These are phyloP conservation scores for Pegoplata infirma DNA, from an alignment of 2,888 invertebrate species.

Conservation along the genomic window DNA sequence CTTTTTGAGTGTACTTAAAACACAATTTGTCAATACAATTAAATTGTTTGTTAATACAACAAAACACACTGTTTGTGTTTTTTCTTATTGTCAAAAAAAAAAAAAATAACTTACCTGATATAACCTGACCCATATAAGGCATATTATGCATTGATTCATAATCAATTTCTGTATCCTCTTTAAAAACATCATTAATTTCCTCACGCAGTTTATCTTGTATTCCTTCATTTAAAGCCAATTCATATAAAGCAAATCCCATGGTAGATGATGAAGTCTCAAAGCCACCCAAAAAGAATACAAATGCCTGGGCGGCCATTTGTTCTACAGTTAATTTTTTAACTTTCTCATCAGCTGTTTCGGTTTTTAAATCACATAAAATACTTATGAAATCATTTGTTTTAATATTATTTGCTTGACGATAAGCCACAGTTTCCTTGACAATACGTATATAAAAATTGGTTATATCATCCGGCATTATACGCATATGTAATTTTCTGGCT, in stretches of 20 bases:
- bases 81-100: too few relatives aligned
- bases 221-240: slow-evolving; percentile 72
- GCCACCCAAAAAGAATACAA: too few relatives aligned
- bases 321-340: slow-evolving; percentile 68
- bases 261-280: too few relatives aligned
- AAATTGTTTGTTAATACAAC: too few relatives aligned
- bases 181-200: slow-evolving; percentile 74
- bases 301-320: too few relatives aligned
- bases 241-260: slow-evolving; percentile 78
- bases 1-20: too few relatives aligned
- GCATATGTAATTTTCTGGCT: slow-evolving; percentile 59
- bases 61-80: too few relatives aligned
- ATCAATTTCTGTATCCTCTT: slow-evolving; percentile 64
- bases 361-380: slow-evolving; percentile 76
- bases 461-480: slow-evolving; percentile 64
- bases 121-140: slow-evolving; percentile 70
- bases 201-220: slow-evolving; percentile 77
- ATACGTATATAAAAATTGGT: slow-evolving; percentile 70
- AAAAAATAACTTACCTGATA: slow-evolving; percentile 75
- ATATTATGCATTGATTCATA: slow-evolving; percentile 72
- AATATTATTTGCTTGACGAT: slow-evolving; percentile 72
- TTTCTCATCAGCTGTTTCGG: slow-evolving; percentile 43
- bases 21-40: too few relatives aligned
- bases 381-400: slow-evolving; percentile 79
- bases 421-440: slow-evolving; percentile 74